phyloP scores from a whole-genome alignment of 1,140 invertebrate species.

The Eupeodes corollae region DNA sequence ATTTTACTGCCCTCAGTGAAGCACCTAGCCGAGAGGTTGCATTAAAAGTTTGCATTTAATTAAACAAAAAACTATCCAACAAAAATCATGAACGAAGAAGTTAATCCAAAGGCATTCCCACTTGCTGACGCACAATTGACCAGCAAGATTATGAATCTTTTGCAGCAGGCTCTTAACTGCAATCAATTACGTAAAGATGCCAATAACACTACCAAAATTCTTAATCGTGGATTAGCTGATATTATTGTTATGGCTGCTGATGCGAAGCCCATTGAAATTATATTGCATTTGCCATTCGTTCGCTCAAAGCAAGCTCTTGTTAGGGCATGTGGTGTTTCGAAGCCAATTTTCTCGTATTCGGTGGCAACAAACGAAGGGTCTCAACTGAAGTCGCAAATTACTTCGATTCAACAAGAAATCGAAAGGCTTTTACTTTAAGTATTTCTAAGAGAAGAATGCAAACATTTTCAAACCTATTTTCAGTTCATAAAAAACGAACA shows the following conservation, averaged over 20 bases:
- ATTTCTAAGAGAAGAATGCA: no score
- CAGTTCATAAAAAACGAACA: no score
- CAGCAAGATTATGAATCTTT: slow-evolving; percentile 85
- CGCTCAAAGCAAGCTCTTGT: slow-evolving; percentile 94
- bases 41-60: slow-evolving; percentile 14
- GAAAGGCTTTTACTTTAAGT: slow-evolving; percentile 89
- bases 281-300: slow-evolving; percentile 93
- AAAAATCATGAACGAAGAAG: slow-evolving; percentile 75
- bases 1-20: slow-evolving; percentile 29
- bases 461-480: no score
- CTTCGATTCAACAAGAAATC: slow-evolving; percentile 83
- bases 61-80: not conserved
- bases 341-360: slow-evolving; percentile 94
- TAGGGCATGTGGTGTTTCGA: slow-evolving; percentile 92
- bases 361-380: slow-evolving; percentile 95
- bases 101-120: slow-evolving; percentile 97
- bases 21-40: slow-evolving; percentile 35
- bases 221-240: slow-evolving; percentile 88
- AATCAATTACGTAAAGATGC: slow-evolving; percentile 96
- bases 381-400: slow-evolving; percentile 90
- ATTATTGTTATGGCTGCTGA: slow-evolving; percentile 98
- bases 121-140: slow-evolving; percentile 85
- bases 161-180: slow-evolving; percentile 94
- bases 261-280: slow-evolving; percentile 92
- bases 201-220: slow-evolving; percentile 95